Percentiles rank a stretch among this genome's conserved stretches.
Evolutionary conservation across 2,888 invertebrate species (phyloP).

Genomic region (Phania funesta): DNA sequence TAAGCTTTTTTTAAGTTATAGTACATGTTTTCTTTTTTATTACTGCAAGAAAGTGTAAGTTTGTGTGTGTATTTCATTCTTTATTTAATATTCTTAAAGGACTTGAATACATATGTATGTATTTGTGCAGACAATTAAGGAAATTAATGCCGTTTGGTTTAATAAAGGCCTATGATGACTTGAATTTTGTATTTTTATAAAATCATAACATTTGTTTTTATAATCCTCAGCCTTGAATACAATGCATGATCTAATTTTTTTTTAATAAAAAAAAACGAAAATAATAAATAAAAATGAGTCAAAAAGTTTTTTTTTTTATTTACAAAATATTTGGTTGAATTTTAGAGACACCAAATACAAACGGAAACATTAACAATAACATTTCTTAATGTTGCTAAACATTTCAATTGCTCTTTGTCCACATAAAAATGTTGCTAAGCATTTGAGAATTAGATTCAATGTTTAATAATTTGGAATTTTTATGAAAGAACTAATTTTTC

Average conservation of each 20-base stretch:
- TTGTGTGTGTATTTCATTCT: background rate
- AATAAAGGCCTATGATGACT: slow-evolving; percentile 16
- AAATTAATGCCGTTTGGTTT: slow-evolving; percentile 53
- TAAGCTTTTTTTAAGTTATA: slow-evolving; percentile 61
- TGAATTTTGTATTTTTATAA: background rate
- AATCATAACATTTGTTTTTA: slow-evolving; percentile 9
- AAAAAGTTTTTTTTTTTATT: no score
- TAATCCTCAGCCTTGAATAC: slow-evolving; percentile 14
- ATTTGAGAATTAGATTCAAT: no score
- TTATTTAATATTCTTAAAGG: slow-evolving; percentile 57
- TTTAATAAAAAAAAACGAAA: background rate
- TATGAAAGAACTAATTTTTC: no score
- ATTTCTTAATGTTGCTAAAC: no score
- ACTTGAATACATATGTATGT: no score
- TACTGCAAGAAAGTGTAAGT: background rate
- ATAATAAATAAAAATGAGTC: background rate
- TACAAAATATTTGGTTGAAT: no score
- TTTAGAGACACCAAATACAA: background rate
- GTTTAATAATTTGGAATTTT: no score
- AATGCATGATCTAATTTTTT: slow-evolving; percentile 37
- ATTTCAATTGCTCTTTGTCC: background rate
- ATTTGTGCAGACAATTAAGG: slow-evolving; percentile 55
- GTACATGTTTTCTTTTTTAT: slow-evolving; percentile 34
- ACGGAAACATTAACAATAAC: background rate
- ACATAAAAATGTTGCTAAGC: background rate